Evolutionary conservation across 2,888 invertebrate genomes (phyloP), one percentile per base, ranked within the genome.

Genomic region (Hydriomena furcata): DNA sequence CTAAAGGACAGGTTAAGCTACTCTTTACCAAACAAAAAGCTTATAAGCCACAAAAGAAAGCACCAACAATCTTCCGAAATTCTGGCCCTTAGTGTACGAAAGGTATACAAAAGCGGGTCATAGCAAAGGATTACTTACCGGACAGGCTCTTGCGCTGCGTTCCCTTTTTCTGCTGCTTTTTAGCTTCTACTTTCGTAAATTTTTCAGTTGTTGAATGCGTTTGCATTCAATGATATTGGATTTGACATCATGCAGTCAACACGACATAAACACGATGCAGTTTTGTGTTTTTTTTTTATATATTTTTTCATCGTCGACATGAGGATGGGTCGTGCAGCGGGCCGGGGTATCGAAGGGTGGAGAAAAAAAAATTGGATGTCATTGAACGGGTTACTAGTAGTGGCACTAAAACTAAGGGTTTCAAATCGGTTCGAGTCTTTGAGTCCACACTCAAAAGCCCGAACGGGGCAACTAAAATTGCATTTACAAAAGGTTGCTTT

Each of bases 91-190:
- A 83, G 81, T 83, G 82, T 84, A 79, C 76, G 54, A 52, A 65
- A 76, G 76, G 72, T 73, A 55, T 65, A 52, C 13, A 58, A 49
- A 83, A 80, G 85, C 80, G 73, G 82, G 83, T 67, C 71, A 58
- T 79, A 82, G 87, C 84, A 86, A 86, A 87, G 86, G 84, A 83
- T 52, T 84, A 92, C 93, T 96, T 95, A 96, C 96, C 96, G 93
- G 95, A 92, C 90, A 95, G 91, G 89, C 96, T 96, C 94, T 96
- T 97, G 79, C 89, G 85, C 52, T 86, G 86, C 30, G 75, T 68
- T 62, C 66, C 79, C 93, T 96, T 96, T 94, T 95, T 95, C 93
- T 95, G 94, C 93, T 95, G 95, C 95, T 97, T 97, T 96, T 97
- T 97, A 93, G 96, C 96, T 94, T 97, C 97, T 97, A 92, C 80